phyloP scores from a whole-genome alignment of 2,888 invertebrate genomes.

The Anthrax anthrax region DNA sequence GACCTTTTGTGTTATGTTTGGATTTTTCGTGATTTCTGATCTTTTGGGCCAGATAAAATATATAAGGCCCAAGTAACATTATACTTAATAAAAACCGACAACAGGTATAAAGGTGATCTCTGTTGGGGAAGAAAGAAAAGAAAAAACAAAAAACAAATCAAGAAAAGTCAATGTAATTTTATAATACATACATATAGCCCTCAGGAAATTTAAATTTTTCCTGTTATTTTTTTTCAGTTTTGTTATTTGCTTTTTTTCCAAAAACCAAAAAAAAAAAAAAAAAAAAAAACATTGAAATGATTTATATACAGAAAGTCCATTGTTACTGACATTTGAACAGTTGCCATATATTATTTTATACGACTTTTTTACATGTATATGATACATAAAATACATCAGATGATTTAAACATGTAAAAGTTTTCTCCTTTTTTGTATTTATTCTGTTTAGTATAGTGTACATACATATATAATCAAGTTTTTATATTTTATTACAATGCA shows the following conservation, averaged over 20 bases:
- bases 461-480: no score
- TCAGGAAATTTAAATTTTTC: not conserved
- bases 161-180: no score
- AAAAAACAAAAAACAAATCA: no score
- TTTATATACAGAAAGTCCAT: not conserved
- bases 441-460: no score
- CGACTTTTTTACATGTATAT: no score
- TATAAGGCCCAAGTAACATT: slow-evolving; percentile 3
- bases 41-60: not conserved
- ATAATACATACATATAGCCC: not conserved
- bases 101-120: not conserved
- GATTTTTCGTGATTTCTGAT: slow-evolving; percentile 6
- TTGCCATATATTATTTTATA: not conserved
- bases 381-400: no score
- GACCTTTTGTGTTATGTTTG: not conserved
- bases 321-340: not conserved
- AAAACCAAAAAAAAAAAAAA: no score
- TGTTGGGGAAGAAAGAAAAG: not conserved
- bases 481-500: no score
- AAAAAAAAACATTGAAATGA: not conserved
- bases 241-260: no score
- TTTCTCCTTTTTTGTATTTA: no score
- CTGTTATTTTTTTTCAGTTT: no score
- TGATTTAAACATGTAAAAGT: no score
- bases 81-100: slow-evolving; percentile 1